A percentile compares a stretch with the other conserved stretches of the same genome.
phyloP scores from a whole-genome alignment of 2,113 vertebrate species.

The Holacanthus passer region DNA sequence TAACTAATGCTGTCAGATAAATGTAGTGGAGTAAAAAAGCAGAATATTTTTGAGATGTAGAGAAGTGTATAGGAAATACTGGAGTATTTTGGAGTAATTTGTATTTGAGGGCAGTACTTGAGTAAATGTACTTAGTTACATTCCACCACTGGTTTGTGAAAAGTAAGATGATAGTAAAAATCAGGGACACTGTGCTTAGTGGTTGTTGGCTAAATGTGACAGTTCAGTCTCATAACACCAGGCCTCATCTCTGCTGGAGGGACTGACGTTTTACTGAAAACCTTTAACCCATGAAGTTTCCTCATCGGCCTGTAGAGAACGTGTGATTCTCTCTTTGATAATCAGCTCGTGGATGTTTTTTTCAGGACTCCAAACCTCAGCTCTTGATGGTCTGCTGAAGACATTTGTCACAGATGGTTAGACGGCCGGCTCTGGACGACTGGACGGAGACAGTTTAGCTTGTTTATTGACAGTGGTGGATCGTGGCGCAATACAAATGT shows the following conservation, averaged over 20 bases:
- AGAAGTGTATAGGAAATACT: no score
- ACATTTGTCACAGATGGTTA: not conserved
- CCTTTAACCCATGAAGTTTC: not conserved
- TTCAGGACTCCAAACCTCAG: not conserved
- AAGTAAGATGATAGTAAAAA: no score
- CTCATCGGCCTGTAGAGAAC: not conserved
- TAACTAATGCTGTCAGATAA: no score
- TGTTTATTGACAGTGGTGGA: not conserved
- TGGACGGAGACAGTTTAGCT: not conserved
- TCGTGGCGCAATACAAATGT: not conserved
- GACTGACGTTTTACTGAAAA: not conserved
- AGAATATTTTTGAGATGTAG: no score
- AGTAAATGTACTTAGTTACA: no score
- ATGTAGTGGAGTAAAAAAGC: no score
- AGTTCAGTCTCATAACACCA: not conserved
- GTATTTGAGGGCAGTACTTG: no score
- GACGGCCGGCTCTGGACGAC: not conserved
- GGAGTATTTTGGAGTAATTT: no score
- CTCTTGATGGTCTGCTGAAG: conserved; percentile 36
- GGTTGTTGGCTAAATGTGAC: no score
- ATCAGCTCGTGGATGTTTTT: conserved; percentile 4
- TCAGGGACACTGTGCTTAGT: no score
- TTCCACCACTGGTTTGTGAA: no score
- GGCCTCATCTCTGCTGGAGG: not conserved
- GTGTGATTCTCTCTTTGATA: conserved; percentile 22